These are phyloP conservation scores for Lutjanus erythropterus DNA, from an alignment of 2,113 vertebrate species.

Conservation along the genomic window DNA sequence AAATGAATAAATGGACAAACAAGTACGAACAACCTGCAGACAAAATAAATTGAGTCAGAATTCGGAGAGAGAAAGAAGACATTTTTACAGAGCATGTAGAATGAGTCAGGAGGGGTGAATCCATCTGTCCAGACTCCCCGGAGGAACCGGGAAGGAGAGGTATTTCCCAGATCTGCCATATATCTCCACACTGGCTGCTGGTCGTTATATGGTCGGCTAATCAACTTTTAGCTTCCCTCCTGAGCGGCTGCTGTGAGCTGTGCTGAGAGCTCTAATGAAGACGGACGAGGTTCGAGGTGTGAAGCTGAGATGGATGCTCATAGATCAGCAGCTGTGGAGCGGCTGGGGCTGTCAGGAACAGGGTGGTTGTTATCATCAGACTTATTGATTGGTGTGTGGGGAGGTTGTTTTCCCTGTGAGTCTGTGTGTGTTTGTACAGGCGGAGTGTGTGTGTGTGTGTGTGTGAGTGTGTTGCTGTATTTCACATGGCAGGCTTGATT, in stretches of 20 bases:
- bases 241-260: constrained; percentile 13
- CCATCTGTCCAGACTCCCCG: constrained; percentile 39
- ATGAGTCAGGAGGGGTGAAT: not conserved
- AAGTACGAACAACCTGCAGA: not conserved
- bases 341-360: constrained; percentile 33
- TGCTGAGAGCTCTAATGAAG: constrained; percentile 63
- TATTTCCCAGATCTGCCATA: constrained; percentile 57
- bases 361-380: constrained; percentile 49
- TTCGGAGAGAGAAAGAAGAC: not conserved
- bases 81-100: constrained; percentile 4
- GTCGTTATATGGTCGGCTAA: constrained; percentile 54
- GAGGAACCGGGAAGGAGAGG: constrained; percentile 29
- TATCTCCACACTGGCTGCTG: constrained; percentile 17
- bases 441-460: constrained; percentile 1
- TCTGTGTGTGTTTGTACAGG: not conserved
- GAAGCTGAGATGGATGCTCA: constrained; percentile 12
- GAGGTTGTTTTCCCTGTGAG: constrained; percentile 1
- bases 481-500: not conserved
- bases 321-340: constrained; percentile 43
- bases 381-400: constrained; percentile 55
- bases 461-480: not conserved
- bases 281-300: constrained; percentile 41
- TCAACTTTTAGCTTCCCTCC: constrained; percentile 59
- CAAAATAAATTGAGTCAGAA: not conserved
- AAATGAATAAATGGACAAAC: not conserved